Conservation (phyloP, 2,797 vertebrate genomes). For the Poecilia velifera region DNA sequence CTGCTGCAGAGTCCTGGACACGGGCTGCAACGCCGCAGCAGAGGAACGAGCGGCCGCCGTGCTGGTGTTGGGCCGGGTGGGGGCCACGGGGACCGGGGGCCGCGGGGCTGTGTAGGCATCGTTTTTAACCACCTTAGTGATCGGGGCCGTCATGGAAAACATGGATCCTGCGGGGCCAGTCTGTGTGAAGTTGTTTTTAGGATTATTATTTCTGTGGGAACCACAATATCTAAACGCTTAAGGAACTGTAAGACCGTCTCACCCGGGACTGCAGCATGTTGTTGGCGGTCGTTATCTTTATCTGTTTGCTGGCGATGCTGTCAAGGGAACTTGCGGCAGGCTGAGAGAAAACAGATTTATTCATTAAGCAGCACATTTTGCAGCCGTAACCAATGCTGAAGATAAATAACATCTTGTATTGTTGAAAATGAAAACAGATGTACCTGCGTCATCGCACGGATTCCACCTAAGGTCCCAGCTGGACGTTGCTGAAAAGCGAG, state of each 20-base stretch:
- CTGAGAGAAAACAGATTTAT: slow-evolving; percentile 50
- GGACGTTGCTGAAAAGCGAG: slow-evolving; percentile 76
- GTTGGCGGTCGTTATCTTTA: slow-evolving; percentile 87
- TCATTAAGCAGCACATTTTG: neutral
- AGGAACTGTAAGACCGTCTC: slow-evolving; percentile 25
- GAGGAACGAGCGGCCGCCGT: slow-evolving; percentile 49
- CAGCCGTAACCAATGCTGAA: neutral
- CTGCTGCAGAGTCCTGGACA: slow-evolving; percentile 92
- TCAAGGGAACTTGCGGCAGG: slow-evolving; percentile 77
- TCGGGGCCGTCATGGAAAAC: slow-evolving; percentile 87
- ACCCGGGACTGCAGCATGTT: slow-evolving; percentile 79
- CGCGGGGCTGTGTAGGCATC: slow-evolving; percentile 90
- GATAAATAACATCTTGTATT: neutral
- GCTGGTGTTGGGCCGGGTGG: slow-evolving; percentile 65
- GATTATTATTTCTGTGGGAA: neutral
- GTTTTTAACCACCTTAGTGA: slow-evolving; percentile 98
- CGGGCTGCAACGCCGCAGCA: slow-evolving; percentile 76
- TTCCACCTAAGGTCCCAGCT: slow-evolving; percentile 72
- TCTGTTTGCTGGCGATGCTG: slow-evolving; percentile 85
- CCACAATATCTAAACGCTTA: rapidly evolving
- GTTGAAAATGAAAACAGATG: neutral
- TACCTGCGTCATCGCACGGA: slow-evolving; percentile 73
- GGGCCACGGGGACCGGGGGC: slow-evolving; percentile 72
- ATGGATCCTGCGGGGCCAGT: slow-evolving; percentile 78
- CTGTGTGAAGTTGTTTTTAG: slow-evolving; percentile 63